Conservation (phyloP, 2,113 vertebrate species). For the Promerops cafer region DNA sequence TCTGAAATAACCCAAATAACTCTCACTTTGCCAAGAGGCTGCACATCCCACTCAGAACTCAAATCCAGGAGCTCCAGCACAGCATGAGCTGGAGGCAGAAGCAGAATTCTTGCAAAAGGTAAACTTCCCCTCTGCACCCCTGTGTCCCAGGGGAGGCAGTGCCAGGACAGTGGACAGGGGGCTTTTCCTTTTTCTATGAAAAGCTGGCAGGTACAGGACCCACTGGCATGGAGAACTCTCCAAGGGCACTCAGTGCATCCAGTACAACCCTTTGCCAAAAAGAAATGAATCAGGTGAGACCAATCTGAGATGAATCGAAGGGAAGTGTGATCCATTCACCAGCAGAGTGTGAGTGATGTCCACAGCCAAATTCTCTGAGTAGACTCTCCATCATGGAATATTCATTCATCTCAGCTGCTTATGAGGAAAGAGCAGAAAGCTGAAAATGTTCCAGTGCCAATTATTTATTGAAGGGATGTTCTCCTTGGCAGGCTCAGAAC, state of each 20-base stretch:
- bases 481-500: not conserved
- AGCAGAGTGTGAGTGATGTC: not conserved
- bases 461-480: slow-evolving; percentile 15
- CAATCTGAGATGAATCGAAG: not conserved
- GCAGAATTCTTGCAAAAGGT: not conserved
- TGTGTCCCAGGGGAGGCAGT: not conserved
- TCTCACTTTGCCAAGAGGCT: not conserved
- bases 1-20: not conserved
- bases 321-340: not conserved
- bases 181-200: not conserved
- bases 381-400: slow-evolving; percentile 15
- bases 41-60: not conserved
- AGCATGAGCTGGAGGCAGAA: not conserved
- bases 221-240: fast-evolving
- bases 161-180: not conserved
- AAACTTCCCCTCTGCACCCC: not conserved
- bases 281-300: not conserved
- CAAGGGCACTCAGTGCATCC: not conserved
- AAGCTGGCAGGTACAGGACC: not conserved
- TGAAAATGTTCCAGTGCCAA: not conserved
- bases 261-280: not conserved
- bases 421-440: not conserved
- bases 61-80: not conserved
- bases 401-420: slow-evolving; percentile 11
- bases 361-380: not conserved